A percentile compares a stretch with the other conserved stretches of the same genome.
These are phyloP conservation scores for Melanargia galathea DNA, from an alignment of 2,888 invertebrate species.

Conservation along the genomic window DNA sequence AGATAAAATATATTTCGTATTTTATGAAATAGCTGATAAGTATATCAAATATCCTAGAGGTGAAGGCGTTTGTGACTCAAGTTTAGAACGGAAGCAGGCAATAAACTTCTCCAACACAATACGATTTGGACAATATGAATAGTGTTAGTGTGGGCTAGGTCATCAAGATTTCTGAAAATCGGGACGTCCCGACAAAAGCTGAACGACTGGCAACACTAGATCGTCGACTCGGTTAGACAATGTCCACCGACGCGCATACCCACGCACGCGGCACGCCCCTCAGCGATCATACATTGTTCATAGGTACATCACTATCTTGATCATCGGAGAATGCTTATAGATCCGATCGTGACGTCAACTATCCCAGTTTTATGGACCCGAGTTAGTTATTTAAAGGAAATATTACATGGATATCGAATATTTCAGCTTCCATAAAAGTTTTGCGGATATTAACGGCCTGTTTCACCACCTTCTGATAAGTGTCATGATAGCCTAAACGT, in stretches of 20 bases:
- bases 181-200: conserved; percentile 18
- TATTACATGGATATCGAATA: conserved; percentile 26
- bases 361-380: conserved; percentile 34
- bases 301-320: conserved; percentile 56
- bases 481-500: no score
- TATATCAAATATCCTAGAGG: no score
- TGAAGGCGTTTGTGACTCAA: neutral
- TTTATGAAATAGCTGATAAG: no score
- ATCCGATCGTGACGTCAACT: conserved; percentile 42
- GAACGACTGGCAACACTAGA: conserved; percentile 30
- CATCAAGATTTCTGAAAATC: conserved; percentile 21
- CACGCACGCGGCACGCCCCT: conserved; percentile 72
- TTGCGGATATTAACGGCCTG: neutral
- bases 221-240: conserved; percentile 69
- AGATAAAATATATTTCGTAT: no score
- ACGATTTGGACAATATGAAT: conserved; percentile 3
- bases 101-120: neutral
- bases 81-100: conserved; percentile 5
- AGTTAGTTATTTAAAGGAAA: conserved; percentile 31
- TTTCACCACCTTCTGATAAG: no score
- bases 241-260: conserved; percentile 75
- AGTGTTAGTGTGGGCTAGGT: conserved; percentile 16
- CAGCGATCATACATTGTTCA: conserved; percentile 56
- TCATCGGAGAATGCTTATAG: conserved; percentile 52
- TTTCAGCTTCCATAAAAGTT: conserved; percentile 9